These are phyloP conservation scores for Unio pictorum DNA, from an alignment of 2,888 invertebrate genomes.

Conservation along the genomic window DNA sequence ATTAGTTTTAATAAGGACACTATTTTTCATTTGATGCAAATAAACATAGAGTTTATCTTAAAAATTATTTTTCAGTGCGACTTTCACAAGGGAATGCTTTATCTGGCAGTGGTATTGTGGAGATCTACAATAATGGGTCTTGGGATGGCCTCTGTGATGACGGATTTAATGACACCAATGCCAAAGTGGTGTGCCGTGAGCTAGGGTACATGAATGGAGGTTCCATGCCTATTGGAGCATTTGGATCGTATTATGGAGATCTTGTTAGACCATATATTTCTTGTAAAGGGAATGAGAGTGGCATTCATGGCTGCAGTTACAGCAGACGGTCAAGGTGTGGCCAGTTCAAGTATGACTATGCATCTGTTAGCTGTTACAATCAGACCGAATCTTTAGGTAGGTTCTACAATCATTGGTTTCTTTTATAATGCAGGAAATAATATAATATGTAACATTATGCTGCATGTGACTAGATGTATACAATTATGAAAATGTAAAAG, in stretches of 20 bases:
- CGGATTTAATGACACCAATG: slow-evolving; percentile 80
- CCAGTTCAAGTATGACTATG: slow-evolving; percentile 24
- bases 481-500: too few relatives aligned
- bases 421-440: too few relatives aligned
- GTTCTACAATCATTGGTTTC: too few relatives aligned
- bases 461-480: too few relatives aligned
- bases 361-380: slow-evolving; percentile 34
- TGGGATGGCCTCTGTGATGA: slow-evolving; percentile 84
- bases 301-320: slow-evolving; percentile 24
- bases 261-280: slow-evolving; percentile 20
- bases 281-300: slow-evolving; percentile 31
- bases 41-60: too few relatives aligned
- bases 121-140: slow-evolving; percentile 70
- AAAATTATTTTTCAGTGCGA: too few relatives aligned
- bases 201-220: slow-evolving; percentile 74
- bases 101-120: slow-evolving; percentile 32
- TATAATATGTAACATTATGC: too few relatives aligned
- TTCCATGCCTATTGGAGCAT: slow-evolving; percentile 21
- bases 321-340: slow-evolving; percentile 16
- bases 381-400: slow-evolving; percentile 15
- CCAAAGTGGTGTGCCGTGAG: slow-evolving; percentile 79
- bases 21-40: too few relatives aligned
- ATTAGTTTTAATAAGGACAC: too few relatives aligned
- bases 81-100: too few relatives aligned
- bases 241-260: slow-evolving; percentile 23